Base-by-base conservation (phyloP, 2,797 vertebrate genomes). In the Pangasius sanitwongsei region DNA sequence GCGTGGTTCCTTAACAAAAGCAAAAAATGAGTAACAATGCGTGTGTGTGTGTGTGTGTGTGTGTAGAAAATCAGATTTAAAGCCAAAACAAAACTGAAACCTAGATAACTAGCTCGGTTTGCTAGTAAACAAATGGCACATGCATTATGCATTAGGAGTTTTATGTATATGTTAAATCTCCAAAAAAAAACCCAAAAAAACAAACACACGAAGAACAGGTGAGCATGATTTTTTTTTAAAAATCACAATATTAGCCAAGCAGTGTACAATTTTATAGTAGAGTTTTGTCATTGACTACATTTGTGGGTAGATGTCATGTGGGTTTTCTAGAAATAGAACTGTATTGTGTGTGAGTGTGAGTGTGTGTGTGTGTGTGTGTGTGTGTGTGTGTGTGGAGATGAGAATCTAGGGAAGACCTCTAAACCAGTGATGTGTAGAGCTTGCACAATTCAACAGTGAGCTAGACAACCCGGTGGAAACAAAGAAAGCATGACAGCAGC, bases 401-500 rank as follows among this genome's bases (percentile, higher is more conserved):
- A 81, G n/a, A 81, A 81, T 82, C 18, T 20, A 82, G 20, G 55
- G 53, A 82, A 82, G 31, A 59, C 53, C 16, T 61, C 20, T 31
- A 75, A 86, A 75, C 2, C 70, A 61, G 13, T 48, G 16, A 63
- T 55, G 75, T 37, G 53, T 41, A 37, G 34, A 75, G 34, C 37
- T 61, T 81, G 53, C 78, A 57, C 78, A 57, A 48, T 70, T n/a
- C 41, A 37, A 48, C 50, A 28, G 23, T 74, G 8, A 41, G 20
- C 53, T 23, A 31, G 28, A 85, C 86, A 87, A 85, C 20, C 23
- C 50, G 59, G 55, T 37, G 65, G 83, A 86, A 18, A 41, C 83
- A 70, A 70, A 72, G n/a, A 75, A 85, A 89, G 34, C 28, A 85
- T 34, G 48, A 81, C 65, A 81, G n/a, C 63, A 86, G 89, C 83